A percentile compares a stretch with the other conserved stretches of the same genome.
These are phyloP conservation scores for Helarctos malayanus DNA, from an alignment of 2,797 vertebrate species.

Conservation along the genomic window DNA sequence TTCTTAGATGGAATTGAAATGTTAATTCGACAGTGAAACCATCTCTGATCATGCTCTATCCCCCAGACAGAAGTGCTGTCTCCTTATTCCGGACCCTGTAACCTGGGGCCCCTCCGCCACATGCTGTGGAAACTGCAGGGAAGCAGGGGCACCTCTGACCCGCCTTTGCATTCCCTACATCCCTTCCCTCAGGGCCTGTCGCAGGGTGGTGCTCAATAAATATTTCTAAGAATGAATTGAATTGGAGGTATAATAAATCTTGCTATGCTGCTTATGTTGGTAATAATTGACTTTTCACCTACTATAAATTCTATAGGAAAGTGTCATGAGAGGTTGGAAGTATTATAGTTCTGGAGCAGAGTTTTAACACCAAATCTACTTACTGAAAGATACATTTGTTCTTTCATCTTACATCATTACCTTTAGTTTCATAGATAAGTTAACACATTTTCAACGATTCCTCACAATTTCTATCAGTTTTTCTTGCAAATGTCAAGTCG, in stretches of 20 bases:
- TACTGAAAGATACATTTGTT: neutral
- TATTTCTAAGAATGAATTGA: conserved; percentile 32
- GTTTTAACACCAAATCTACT: conserved; percentile 34
- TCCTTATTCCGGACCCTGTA: neutral
- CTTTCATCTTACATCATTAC: conserved; percentile 44
- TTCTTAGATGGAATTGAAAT: neutral
- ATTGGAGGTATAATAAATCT: neutral
- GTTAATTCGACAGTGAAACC: neutral
- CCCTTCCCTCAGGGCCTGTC: neutral
- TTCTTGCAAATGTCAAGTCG: conserved; percentile 44
- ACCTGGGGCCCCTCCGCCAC: neutral
- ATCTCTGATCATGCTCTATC: neutral
- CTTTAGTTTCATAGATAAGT: conserved; percentile 48
- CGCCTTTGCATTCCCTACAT: neutral
- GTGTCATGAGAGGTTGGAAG: neutral
- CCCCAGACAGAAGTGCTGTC: neutral
- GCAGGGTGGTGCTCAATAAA: neutral
- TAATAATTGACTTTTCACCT: conserved; percentile 60
- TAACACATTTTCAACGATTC: conserved; percentile 10
- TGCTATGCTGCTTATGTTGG: neutral
- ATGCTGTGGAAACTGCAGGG: neutral
- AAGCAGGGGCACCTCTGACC: neutral
- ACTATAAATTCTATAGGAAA: conserved; percentile 64
- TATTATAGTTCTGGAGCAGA: neutral
- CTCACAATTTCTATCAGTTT: neutral